A percentile compares a stretch with the other conserved stretches of the same genome.
phyloP scores from a whole-genome alignment of 2,113 vertebrate species.

The Leucosticte australis region DNA sequence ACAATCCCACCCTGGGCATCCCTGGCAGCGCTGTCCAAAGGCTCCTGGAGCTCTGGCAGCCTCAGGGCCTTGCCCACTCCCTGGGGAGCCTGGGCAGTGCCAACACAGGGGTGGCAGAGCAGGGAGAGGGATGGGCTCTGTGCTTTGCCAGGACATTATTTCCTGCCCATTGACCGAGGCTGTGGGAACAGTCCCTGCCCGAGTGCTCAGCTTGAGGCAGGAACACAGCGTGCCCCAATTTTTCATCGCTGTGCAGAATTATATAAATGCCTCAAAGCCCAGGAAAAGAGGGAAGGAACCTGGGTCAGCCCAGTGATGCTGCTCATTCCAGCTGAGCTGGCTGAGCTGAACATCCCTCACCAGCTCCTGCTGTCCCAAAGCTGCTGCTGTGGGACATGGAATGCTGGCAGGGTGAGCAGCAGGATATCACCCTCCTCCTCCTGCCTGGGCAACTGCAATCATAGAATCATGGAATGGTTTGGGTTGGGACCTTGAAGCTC shows the following conservation, averaged over 20 bases:
- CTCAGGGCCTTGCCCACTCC: neutral
- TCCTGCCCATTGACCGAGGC: neutral
- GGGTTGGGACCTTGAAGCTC: neutral
- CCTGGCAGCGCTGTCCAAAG: accelerated
- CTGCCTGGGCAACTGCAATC: neutral
- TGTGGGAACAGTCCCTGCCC: neutral
- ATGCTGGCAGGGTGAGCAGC: neutral
- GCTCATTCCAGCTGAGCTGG: neutral
- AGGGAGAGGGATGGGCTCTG: accelerated
- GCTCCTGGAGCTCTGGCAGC: neutral
- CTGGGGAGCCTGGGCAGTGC: neutral
- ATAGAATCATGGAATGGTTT: neutral
- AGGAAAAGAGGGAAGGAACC: neutral
- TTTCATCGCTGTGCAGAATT: neutral
- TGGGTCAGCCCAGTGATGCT: neutral
- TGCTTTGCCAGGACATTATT: neutral
- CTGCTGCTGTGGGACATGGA: neutral
- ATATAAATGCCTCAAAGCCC: neutral
- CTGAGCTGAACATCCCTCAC: neutral
- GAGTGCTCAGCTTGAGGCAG: neutral
- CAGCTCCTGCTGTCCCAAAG: neutral
- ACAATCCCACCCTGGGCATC: neutral
- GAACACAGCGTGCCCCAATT: neutral
- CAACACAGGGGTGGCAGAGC: neutral
- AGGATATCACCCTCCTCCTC: neutral